Conservation (phyloP, 2,113 vertebrate genomes). For the Mobula birostris region DNA sequence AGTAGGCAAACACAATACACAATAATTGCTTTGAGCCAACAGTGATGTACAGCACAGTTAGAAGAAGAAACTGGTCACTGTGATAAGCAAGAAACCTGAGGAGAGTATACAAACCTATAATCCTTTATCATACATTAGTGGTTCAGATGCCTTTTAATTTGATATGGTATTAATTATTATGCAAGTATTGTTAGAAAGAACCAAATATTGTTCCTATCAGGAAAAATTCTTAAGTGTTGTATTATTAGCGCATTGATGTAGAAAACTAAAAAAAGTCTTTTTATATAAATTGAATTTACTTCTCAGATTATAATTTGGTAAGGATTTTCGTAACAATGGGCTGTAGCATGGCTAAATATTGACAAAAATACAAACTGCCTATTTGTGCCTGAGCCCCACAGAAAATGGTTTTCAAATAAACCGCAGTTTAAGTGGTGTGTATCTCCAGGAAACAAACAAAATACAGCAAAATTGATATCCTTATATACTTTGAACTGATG, state of each 20-base stretch:
- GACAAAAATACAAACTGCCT: background rate
- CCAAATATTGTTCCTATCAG: background rate
- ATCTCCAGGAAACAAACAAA: background rate
- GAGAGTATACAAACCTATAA: constrained; percentile 23
- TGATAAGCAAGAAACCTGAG: constrained; percentile 40
- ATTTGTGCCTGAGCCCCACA: background rate
- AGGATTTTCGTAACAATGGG: background rate
- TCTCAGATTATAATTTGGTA: background rate
- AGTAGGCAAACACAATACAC: no score
- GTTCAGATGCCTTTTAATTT: constrained; percentile 40
- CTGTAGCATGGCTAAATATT: background rate
- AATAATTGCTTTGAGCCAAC: constrained; percentile 37
- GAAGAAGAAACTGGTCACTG: constrained; percentile 41
- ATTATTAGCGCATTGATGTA: background rate
- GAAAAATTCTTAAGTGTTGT: background rate
- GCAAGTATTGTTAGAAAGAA: constrained; percentile 41
- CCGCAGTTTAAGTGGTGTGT: background rate
- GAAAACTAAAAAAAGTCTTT: background rate
- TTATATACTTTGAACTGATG: background rate
- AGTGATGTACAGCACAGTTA: constrained; percentile 41
- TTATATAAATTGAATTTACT: background rate
- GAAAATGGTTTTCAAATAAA: background rate
- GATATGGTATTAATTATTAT: constrained; percentile 47
- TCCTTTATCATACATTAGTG: constrained; percentile 39
- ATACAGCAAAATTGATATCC: background rate